phyloP scores from a whole-genome alignment of 2,113 vertebrate genomes.

The Strix aluco region DNA sequence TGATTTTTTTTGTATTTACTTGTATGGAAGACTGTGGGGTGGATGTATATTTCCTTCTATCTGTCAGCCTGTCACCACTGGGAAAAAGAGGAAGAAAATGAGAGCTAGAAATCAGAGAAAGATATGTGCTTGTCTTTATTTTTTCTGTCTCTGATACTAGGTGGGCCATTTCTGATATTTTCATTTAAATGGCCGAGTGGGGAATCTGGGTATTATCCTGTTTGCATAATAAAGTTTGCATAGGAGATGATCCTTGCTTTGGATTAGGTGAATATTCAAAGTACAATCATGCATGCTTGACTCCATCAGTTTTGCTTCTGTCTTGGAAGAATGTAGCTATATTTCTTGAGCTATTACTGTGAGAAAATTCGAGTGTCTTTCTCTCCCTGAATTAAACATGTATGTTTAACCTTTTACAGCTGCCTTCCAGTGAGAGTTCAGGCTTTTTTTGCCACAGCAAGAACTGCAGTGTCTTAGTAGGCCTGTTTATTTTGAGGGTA shows the following conservation, averaged over 20 bases:
- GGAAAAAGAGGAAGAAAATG: not conserved
- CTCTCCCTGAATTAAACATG: not conserved
- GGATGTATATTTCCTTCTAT: not conserved
- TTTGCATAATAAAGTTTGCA: not conserved
- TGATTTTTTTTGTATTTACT: constrained; percentile 55
- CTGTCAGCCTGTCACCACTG: not conserved
- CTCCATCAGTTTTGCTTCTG: not conserved
- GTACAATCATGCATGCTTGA: not conserved
- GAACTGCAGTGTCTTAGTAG: not conserved
- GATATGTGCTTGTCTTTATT: not conserved
- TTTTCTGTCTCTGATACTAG: not conserved
- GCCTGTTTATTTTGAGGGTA: not conserved
- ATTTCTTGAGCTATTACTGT: not conserved
- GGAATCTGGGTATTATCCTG: not conserved
- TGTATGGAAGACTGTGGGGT: constrained; percentile 17
- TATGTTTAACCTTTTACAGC: not conserved
- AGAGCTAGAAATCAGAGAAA: not conserved
- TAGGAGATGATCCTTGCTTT: not conserved
- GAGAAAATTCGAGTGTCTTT: not conserved
- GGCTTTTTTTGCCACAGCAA: not conserved
- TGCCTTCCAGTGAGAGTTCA: not conserved
- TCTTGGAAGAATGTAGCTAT: not conserved
- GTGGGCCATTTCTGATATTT: not conserved
- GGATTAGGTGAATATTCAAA: not conserved
- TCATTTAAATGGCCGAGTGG: not conserved